These are phyloP conservation scores for Agonum fuliginosum DNA, from an alignment of 2,888 invertebrate genomes.

Conservation along the genomic window DNA sequence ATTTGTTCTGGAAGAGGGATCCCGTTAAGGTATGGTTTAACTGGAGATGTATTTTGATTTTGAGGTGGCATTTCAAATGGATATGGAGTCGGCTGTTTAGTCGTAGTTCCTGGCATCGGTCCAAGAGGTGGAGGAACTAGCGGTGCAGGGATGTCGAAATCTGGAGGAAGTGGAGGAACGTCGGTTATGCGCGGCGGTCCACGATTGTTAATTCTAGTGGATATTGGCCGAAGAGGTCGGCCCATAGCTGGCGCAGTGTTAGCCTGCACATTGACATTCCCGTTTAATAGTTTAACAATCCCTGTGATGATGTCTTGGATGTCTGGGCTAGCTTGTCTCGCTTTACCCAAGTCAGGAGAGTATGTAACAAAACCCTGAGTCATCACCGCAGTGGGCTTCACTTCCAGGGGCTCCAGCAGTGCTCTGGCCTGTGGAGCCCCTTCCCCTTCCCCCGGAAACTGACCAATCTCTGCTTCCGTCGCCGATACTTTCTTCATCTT, in stretches of 20 bases:
- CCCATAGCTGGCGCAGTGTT: constrained; percentile 77
- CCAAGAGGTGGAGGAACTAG: constrained; percentile 72
- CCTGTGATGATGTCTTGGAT: constrained; percentile 94
- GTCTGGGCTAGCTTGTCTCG: constrained; percentile 81
- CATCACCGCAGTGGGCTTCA: constrained; percentile 72
- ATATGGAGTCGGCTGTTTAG: constrained; percentile 80
- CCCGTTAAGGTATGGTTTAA: constrained; percentile 79
- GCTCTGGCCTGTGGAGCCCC: constrained; percentile 85
- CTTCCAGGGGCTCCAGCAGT: constrained; percentile 79
- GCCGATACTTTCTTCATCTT: constrained; percentile 71
- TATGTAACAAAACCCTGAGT: constrained; percentile 76
- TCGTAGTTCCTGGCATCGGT: constrained; percentile 72
- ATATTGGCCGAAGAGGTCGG: constrained; percentile 80
- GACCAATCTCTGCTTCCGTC: constrained; percentile 68
- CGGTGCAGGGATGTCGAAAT: constrained; percentile 77
- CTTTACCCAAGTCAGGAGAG: constrained; percentile 70
- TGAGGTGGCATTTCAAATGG: constrained; percentile 84
- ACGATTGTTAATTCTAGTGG: constrained; percentile 90
- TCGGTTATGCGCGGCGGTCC: constrained; percentile 92
- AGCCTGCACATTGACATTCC: constrained; percentile 90
- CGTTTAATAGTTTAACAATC: constrained; percentile 88
- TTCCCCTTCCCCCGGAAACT: constrained; percentile 83
- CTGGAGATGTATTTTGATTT: constrained; percentile 72
- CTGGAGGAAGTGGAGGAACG: constrained; percentile 81
- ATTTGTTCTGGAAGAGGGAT: constrained; percentile 85